Evolutionary conservation across 2,797 vertebrate genomes (phyloP).

Genomic region (Leptoclinus maculatus): DNA sequence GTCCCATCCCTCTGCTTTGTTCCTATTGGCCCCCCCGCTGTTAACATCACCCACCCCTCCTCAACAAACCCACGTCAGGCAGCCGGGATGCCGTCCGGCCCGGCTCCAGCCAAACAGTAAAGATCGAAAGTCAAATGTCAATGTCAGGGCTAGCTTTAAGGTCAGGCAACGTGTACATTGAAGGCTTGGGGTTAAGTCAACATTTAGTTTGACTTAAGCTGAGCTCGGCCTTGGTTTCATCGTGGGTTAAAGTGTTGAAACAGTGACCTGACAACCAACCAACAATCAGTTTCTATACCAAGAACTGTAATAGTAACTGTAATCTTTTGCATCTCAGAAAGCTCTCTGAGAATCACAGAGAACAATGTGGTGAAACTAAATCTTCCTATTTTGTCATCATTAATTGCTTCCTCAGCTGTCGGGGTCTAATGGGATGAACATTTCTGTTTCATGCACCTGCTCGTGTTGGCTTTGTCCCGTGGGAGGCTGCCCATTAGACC

Average conservation of each 20-base stretch:
- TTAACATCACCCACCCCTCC: conserved; percentile 30
- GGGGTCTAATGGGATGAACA: conserved; percentile 51
- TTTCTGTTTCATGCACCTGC: conserved; percentile 70
- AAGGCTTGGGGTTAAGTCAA: conserved; percentile 50
- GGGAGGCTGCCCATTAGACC: conserved; percentile 68
- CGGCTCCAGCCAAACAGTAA: conserved; percentile 24
- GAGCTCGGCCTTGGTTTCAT: neutral
- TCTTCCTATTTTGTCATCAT: conserved; percentile 18
- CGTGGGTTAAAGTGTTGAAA: neutral
- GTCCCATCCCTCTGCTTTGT: conserved; percentile 46
- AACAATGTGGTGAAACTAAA: conserved; percentile 14
- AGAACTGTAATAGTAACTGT: neutral
- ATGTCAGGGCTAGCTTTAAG: conserved; percentile 45
- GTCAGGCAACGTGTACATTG: conserved; percentile 23
- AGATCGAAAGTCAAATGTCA: conserved; percentile 61
- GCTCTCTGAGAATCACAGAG: neutral
- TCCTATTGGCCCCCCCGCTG: conserved; percentile 48
- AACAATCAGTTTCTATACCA: neutral
- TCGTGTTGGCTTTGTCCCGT: conserved; percentile 58
- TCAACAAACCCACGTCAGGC: conserved; percentile 8
- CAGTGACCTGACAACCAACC: neutral
- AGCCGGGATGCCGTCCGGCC: conserved; percentile 8
- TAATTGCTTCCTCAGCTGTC: conserved; percentile 69
- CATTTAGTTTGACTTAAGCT: conserved; percentile 34
- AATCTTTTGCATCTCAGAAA: neutral